phyloP scores from a whole-genome alignment of 2,113 vertebrate species.

The Caracal caracal region DNA sequence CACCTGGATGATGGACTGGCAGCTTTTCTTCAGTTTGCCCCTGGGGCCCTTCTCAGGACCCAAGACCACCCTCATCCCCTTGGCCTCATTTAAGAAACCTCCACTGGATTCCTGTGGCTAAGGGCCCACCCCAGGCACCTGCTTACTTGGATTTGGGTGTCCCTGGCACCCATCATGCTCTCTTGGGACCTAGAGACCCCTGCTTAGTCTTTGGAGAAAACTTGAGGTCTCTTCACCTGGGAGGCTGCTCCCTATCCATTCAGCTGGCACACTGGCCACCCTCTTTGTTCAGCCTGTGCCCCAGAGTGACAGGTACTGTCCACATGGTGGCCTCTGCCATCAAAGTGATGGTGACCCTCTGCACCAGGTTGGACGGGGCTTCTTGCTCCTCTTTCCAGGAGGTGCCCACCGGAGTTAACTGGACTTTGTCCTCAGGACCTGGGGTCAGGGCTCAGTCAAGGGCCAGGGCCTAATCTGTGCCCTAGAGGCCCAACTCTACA shows the following conservation, averaged over 20 bases:
- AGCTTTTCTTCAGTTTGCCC: neutral
- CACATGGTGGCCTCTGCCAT: neutral
- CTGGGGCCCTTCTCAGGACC: neutral
- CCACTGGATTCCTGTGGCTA: neutral
- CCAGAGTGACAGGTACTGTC: neutral
- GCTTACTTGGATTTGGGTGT: neutral
- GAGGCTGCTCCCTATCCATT: neutral
- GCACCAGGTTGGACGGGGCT: neutral
- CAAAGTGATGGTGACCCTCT: neutral
- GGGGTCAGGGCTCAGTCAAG: neutral
- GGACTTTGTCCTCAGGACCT: neutral
- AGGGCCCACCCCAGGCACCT: neutral
- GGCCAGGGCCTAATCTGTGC: neutral
- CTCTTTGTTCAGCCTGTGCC: neutral
- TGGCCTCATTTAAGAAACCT: neutral
- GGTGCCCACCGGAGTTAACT: neutral
- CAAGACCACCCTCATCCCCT: too few relatives aligned
- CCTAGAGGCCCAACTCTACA: neutral
- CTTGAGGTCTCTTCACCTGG: neutral
- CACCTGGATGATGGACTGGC: neutral
- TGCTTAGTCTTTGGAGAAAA: neutral
- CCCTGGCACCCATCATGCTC: neutral
- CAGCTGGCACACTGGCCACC: neutral
- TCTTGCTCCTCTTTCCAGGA: neutral
- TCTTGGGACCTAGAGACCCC: neutral